Percentiles rank a stretch among this genome's conserved stretches.
Conservation (phyloP, 2,797 vertebrate genomes). For the Ctenochaetus hawaiiensis region DNA sequence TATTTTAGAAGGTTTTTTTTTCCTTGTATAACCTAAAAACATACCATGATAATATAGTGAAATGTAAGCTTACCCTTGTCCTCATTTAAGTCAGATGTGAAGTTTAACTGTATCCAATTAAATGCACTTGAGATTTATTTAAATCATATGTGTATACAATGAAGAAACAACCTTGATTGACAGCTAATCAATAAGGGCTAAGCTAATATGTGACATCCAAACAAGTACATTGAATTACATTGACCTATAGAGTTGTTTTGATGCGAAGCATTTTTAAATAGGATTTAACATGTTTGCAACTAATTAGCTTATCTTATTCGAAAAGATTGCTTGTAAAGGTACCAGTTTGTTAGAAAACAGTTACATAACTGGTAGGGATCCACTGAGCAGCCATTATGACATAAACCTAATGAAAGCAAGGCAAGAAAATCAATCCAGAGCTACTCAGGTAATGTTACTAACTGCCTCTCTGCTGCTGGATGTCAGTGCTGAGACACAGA, state of each 20-base stretch:
- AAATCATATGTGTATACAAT: neutral
- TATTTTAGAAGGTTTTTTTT: neutral
- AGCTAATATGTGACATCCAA: neutral
- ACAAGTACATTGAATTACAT: neutral
- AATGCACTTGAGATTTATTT: neutral
- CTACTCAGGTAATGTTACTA: constrained; percentile 56
- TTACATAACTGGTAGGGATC: constrained; percentile 23
- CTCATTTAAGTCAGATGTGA: neutral
- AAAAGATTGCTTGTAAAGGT: neutral
- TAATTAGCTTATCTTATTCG: constrained; percentile 4
- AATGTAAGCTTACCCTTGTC: neutral
- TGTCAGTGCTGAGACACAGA: constrained; percentile 40
- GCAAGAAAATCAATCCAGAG: constrained; percentile 72
- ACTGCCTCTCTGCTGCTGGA: constrained; percentile 38
- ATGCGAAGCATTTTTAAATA: neutral
- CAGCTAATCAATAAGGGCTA: neutral
- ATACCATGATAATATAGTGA: neutral
- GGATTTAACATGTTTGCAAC: neutral
- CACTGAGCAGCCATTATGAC: constrained; percentile 33
- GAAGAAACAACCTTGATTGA: neutral
- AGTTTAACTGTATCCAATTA: neutral
- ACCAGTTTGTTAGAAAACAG: constrained; percentile 25
- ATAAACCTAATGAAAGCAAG: constrained; percentile 55
- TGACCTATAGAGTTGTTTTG: neutral
- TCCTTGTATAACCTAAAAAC: neutral